Evolutionary conservation across 2,797 vertebrate species (phyloP), one percentile per base, ranked within the genome.

Genomic region (Hemitrygon akajei): DNA sequence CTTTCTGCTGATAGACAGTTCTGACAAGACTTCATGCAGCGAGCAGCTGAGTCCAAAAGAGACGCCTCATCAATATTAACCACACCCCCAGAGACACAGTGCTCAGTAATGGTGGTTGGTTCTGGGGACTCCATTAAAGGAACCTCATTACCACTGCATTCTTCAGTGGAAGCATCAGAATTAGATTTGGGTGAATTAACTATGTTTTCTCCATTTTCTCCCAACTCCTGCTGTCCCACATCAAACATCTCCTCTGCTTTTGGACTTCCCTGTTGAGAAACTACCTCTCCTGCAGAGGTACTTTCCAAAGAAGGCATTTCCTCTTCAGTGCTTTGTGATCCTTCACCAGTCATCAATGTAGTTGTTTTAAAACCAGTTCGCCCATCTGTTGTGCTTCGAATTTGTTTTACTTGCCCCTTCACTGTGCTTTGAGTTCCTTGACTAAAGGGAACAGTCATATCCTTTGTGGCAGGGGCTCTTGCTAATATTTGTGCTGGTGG

Each of bases 401-500:
- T 86, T 60, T 82, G 30, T 94, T 94, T 20, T 71, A 89, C 56
- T 86, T 86, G 79, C 96, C 96, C 25, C 58, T 94, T 86, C 87
- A 95, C 7, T 86, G 93, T 66, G 93, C 37, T 34, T 18, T 81
- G 93, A 63, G 58, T 77, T 81, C 73, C 93, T 20, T 93, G 76
- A 66, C 20, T 93, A 77, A 80, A 1, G 34, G 80, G 34, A 37
- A 63, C 58, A 22, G 12, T 69, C 18, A 77, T 77, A 69, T 18
- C 94, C 81, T 93, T 94, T 76, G 94, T 82, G 40, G 95, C 96
- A 4, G 96, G 94, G 94, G 97, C 98, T 94, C 98, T 98, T 86
- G 99, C 98, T 47, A 99, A 96, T 94, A 99, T 99, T 96, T 99
- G 99, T 66, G 98, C 98, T 0, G 98, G 97, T 1, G 98, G 98